Percentiles rank a stretch among this genome's conserved stretches.
Evolutionary conservation across 2,797 vertebrate species (phyloP).

Genomic region (Artibeus jamaicensis): DNA sequence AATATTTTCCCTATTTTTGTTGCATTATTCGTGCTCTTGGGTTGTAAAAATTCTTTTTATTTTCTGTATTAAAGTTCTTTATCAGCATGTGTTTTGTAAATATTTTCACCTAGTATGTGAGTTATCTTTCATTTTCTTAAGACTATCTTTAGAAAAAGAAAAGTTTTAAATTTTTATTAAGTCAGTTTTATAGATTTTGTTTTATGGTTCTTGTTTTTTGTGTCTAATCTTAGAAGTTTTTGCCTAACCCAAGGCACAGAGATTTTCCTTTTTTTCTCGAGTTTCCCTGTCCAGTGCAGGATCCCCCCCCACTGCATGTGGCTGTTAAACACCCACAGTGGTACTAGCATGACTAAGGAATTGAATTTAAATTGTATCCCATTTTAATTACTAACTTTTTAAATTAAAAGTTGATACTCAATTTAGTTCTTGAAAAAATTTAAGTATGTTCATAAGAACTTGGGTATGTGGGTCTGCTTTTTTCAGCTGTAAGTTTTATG

Average conservation of each 20-base stretch:
- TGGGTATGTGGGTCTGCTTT: background rate
- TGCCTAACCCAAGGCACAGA: background rate
- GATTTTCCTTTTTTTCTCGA: background rate
- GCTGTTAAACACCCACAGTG: background rate
- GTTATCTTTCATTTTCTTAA: background rate
- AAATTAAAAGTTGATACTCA: background rate
- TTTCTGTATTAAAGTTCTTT: background rate
- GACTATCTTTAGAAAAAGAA: background rate
- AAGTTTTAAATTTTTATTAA: background rate
- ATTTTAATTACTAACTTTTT: background rate
- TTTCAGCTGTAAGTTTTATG: background rate
- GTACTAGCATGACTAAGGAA: background rate
- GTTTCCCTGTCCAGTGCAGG: background rate
- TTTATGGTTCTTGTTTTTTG: background rate
- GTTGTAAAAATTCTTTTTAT: background rate
- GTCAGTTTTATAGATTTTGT: background rate
- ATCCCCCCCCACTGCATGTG: background rate
- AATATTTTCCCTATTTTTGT: background rate
- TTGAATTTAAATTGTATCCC: background rate
- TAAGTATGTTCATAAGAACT: background rate
- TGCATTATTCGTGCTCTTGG: background rate
- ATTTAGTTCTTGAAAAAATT: background rate
- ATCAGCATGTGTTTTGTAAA: background rate
- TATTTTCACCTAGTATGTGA: background rate
- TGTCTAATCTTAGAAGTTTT: constrained; percentile 29